A percentile compares a stretch with the other conserved stretches of the same genome.
phyloP scores from a whole-genome alignment of 2,113 vertebrate genomes.

The Aix galericulata region DNA sequence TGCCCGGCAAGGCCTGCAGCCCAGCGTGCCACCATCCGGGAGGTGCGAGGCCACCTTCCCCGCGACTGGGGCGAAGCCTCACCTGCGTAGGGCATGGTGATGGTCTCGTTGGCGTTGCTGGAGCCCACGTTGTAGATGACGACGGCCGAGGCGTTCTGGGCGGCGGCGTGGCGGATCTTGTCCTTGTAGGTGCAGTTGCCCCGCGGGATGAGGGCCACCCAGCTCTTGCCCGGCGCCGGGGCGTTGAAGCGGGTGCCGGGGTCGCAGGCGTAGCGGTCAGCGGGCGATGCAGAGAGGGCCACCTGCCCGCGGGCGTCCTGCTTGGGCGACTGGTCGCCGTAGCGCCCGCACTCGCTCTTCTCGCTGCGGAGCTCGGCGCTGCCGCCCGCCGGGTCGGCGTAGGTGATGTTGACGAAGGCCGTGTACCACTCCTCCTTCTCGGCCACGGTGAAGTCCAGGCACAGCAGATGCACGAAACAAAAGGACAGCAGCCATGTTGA shows the following conservation, averaged over 20 bases:
- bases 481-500: conserved; percentile 97
- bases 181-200: conserved; percentile 92
- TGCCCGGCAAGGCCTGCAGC: rapidly evolving
- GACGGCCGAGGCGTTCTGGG: conserved; percentile 92
- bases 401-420: conserved; percentile 97
- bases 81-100: conserved; percentile 95
- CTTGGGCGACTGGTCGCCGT: conserved; percentile 96
- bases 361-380: conserved; percentile 84
- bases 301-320: conserved; percentile 90
- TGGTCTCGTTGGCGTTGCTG: conserved; percentile 89
- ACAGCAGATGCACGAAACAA: conserved; percentile 95
- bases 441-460: conserved; percentile 96
- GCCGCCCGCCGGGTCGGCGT: conserved; percentile 83
- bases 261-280: conserved; percentile 89
- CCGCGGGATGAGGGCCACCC: conserved; percentile 92
- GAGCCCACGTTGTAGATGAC: conserved; percentile 93
- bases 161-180: conserved; percentile 90
- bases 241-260: conserved; percentile 83
- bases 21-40: background rate
- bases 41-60: background rate
- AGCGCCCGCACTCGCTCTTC: conserved; percentile 94
- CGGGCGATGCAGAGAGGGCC: conserved; percentile 77
- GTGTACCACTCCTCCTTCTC: conserved; percentile 99
- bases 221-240: conserved; percentile 75
- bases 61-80: background rate